Conservation (phyloP, 2,113 vertebrate species). For the Petrocephalus zakoni region DNA sequence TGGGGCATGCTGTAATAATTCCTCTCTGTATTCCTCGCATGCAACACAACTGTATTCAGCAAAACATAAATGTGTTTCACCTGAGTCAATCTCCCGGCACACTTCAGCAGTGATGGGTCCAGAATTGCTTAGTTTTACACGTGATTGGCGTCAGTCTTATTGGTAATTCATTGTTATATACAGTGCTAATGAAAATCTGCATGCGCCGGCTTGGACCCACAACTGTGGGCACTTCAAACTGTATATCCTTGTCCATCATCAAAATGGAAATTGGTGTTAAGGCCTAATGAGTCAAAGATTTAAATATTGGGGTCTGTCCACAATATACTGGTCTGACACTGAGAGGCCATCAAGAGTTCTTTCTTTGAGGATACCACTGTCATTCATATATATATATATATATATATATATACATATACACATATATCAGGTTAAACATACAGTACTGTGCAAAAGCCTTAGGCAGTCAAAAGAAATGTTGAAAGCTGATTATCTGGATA, state of each 20-base stretch:
- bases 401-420: too few relatives aligned
- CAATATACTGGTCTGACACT: background rate
- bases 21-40: background rate
- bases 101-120: constrained; percentile 16
- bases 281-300: background rate
- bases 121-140: constrained; percentile 36
- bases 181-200: background rate
- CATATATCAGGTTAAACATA: too few relatives aligned
- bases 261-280: background rate
- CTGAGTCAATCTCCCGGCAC: background rate
- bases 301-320: background rate
- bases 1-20: constrained; percentile 17
- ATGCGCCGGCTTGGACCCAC: too few relatives aligned
- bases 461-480: too few relatives aligned
- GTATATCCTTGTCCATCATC: background rate
- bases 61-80: constrained; percentile 4
- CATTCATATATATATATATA: too few relatives aligned
- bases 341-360: background rate
- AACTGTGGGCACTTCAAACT: background rate
- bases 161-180: background rate
- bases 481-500: too few relatives aligned
- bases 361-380: too few relatives aligned
- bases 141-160: constrained; percentile 24
- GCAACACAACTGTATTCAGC: constrained; percentile 28
- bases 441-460: too few relatives aligned